phyloP scores from a whole-genome alignment of 2,888 invertebrate species.

The Priocnemis perturbator region DNA sequence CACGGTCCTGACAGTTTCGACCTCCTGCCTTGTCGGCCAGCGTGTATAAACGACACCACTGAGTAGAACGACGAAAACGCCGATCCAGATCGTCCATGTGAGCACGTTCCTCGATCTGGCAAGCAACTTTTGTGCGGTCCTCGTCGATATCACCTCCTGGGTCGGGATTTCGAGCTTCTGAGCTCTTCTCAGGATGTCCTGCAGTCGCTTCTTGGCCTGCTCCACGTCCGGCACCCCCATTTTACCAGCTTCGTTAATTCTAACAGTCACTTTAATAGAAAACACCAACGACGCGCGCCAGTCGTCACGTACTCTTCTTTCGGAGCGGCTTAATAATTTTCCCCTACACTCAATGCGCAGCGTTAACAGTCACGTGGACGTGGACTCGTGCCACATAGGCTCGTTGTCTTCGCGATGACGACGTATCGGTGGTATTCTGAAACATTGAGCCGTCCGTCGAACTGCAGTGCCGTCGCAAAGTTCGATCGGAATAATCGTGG shows the following conservation, averaged over 20 bases:
- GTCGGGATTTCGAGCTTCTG: conserved; percentile 65
- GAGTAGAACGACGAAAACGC: conserved; percentile 60
- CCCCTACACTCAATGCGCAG: not conserved
- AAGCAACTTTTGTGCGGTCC: conserved; percentile 66
- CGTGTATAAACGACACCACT: conserved; percentile 63
- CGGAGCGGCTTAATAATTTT: not conserved
- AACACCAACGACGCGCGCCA: not conserved
- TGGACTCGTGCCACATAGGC: too few species aligned
- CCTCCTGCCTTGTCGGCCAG: conserved; percentile 68
- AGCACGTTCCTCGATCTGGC: conserved; percentile 63
- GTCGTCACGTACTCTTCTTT: conserved; percentile 7
- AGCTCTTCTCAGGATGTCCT: conserved; percentile 65
- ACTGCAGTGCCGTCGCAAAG: too few species aligned
- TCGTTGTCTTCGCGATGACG: too few species aligned
- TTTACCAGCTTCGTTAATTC: conserved; percentile 24
- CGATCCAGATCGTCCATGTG: conserved; percentile 63
- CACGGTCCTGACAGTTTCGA: conserved; percentile 69
- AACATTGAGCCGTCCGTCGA: too few species aligned
- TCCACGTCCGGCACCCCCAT: conserved; percentile 67
- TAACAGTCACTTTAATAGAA: not conserved
- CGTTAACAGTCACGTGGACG: too few species aligned
- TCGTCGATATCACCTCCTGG: conserved; percentile 63
- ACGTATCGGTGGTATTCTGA: too few species aligned
- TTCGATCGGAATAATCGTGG: too few species aligned
- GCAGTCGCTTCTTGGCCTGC: conserved; percentile 65